Evolutionary conservation across 2,113 vertebrate species (phyloP).

Genomic region (Carollia perspicillata): DNA sequence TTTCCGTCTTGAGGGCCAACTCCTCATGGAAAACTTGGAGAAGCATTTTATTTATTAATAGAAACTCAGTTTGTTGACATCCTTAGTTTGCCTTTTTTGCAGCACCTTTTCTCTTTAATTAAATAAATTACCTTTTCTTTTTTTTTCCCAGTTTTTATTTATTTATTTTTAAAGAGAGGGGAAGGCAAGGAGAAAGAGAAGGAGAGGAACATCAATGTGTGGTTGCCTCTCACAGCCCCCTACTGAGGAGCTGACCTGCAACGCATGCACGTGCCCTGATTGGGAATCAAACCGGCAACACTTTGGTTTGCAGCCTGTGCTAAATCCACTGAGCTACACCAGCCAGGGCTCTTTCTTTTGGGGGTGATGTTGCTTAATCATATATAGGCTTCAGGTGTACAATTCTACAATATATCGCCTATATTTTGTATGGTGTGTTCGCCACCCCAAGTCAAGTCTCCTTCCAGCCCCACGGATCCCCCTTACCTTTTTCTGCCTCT

Average conservation of each 20-base stretch:
- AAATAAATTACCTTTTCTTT: not conserved
- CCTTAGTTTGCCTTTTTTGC: not conserved
- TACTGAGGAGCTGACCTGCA: too few relatives aligned
- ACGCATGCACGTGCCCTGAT: too few relatives aligned
- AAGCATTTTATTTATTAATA: slow-evolving; percentile 36
- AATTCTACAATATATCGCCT: not conserved
- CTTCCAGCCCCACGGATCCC: not conserved
- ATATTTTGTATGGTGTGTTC: not conserved
- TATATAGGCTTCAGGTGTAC: not conserved
- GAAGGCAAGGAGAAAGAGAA: too few relatives aligned
- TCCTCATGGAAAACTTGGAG: slow-evolving; percentile 23
- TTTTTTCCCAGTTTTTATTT: too few relatives aligned
- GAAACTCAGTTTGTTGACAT: slow-evolving; percentile 1
- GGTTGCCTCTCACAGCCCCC: too few relatives aligned
- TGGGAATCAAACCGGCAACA: too few relatives aligned
- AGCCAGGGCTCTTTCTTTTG: too few relatives aligned
- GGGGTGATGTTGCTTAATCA: not conserved
- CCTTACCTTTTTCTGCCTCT: not conserved
- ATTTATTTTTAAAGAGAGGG: too few relatives aligned
- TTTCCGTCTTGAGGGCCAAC: slow-evolving; percentile 22
- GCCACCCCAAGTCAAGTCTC: not conserved
- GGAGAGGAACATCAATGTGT: too few relatives aligned
- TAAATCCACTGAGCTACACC: too few relatives aligned
- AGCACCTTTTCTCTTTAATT: not conserved
- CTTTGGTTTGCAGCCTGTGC: too few relatives aligned